Base-by-base conservation (phyloP, 1,140 invertebrate species). In the Oedothorax gibbosus region DNA sequence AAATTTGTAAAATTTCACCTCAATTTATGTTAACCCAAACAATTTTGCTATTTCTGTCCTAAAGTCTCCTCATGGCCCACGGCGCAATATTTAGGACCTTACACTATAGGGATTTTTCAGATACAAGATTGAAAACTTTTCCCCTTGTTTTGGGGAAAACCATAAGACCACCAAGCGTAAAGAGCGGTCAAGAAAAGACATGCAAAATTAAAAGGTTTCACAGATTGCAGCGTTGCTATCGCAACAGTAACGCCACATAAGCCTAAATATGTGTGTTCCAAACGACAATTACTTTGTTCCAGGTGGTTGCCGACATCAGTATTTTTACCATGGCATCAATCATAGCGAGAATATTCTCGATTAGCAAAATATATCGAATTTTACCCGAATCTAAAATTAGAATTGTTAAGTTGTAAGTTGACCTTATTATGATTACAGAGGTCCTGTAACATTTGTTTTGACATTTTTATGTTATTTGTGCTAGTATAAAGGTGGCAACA, bases 241-340 rank as follows among this genome's bases (percentile, higher is more conserved):
- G 60, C 76, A 78, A 78, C 62, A 78, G 76, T 78, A 56, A 78
- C 76, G 76, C 49, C 66, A 78, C 76, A 78, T 78, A 78, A 66
- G 50, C 56, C 14, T 51, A 62, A 71, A 66, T 20, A 57, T 35
- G 64, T 78, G 66, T 65, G 57, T 21, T 76, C 20, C 35, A 35
- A 35, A 18, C 21, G 62, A 20, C 54, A 78, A 78, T 78, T 78
- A 78, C 76, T 78, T 78, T 12, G 62, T 12, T 53, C 66, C 76
- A 64, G 60, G 10, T 78, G 76, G 62, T 78, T 78, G 62, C 18
- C 21, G 21, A 66, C 53, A 53, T 21, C 21, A 49, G 62, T 78
- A 78, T 78, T 78, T 78, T 66, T 78, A 51, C 50, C 49, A n/a
- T 11, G 21, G 21, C 66, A 78, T 78, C 20, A 78, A 78, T 78